These are phyloP conservation scores for Mormoops blainvillei DNA, from an alignment of 2,113 vertebrate species.

Conservation along the genomic window DNA sequence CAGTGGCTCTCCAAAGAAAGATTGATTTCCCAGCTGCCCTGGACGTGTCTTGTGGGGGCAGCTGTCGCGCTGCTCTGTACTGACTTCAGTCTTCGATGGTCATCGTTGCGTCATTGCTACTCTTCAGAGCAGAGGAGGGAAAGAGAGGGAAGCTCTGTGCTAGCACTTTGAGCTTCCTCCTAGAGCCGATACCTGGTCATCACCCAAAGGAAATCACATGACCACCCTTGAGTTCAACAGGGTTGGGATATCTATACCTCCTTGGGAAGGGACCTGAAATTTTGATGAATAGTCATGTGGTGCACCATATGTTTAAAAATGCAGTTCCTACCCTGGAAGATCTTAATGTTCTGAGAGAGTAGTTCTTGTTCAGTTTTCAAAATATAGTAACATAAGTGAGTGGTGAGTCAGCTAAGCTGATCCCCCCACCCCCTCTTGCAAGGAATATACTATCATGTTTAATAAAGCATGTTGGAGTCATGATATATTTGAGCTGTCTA, in stretches of 20 bases:
- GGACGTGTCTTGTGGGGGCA: background rate
- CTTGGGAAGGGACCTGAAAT: background rate
- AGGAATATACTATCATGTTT: background rate
- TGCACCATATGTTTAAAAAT: background rate
- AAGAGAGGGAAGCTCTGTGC: background rate
- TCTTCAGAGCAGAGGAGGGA: background rate
- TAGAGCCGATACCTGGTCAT: background rate
- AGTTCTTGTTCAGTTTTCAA: background rate
- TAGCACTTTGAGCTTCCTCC: background rate
- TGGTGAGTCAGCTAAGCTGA: background rate
- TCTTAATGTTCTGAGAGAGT: background rate
- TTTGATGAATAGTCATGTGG: background rate
- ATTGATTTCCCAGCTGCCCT: background rate
- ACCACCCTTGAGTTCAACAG: background rate
- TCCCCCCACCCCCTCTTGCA: background rate
- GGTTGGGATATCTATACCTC: background rate
- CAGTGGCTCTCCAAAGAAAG: background rate
- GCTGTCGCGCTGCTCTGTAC: background rate
- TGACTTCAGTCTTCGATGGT: background rate
- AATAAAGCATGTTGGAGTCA: background rate
- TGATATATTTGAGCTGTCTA: background rate
- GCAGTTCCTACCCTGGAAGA: background rate
- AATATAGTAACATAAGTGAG: background rate
- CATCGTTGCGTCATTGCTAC: rapidly evolving
- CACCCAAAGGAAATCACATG: background rate